Evolutionary conservation across 2,113 vertebrate species (phyloP).

Genomic region (Nesoenas mayeri): DNA sequence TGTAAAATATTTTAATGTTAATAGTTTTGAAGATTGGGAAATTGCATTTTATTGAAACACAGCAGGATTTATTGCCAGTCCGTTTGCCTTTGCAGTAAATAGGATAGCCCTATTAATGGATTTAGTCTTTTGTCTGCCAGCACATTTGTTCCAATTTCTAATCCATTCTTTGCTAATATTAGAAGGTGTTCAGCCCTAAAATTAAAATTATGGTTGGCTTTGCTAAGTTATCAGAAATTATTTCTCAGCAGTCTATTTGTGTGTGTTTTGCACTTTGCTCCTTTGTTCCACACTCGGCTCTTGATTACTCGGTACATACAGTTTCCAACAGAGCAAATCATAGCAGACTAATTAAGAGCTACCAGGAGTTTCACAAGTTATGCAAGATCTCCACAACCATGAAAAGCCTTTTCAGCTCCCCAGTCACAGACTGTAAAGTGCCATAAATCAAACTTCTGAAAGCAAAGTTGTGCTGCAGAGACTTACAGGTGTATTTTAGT

Average conservation of each 20-base stretch:
- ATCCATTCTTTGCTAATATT: conserved; percentile 27
- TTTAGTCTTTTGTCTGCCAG: conserved; percentile 30
- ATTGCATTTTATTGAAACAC: background rate
- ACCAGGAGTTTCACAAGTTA: conserved; percentile 28
- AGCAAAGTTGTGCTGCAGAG: background rate
- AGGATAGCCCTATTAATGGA: background rate
- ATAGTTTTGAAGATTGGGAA: background rate
- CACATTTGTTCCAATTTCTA: conserved; percentile 8
- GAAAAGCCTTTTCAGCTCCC: conserved; percentile 34
- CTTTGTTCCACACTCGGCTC: conserved; percentile 26
- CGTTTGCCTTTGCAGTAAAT: background rate
- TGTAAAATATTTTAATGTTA: background rate
- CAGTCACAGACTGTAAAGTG: background rate
- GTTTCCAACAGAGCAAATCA: background rate
- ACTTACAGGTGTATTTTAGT: background rate
- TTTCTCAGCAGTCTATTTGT: conserved; percentile 24
- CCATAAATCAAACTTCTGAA: background rate
- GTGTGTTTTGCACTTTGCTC: conserved; percentile 23
- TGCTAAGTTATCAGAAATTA: background rate
- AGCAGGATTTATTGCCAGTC: background rate
- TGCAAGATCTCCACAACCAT: conserved; percentile 38
- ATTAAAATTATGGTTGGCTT: conserved; percentile 27
- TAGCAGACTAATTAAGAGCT: conserved; percentile 54
- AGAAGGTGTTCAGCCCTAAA: conserved; percentile 23
- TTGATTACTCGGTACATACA: background rate